Conservation (phyloP, 2,888 invertebrate species). For the Limnephilus rhombicus region DNA sequence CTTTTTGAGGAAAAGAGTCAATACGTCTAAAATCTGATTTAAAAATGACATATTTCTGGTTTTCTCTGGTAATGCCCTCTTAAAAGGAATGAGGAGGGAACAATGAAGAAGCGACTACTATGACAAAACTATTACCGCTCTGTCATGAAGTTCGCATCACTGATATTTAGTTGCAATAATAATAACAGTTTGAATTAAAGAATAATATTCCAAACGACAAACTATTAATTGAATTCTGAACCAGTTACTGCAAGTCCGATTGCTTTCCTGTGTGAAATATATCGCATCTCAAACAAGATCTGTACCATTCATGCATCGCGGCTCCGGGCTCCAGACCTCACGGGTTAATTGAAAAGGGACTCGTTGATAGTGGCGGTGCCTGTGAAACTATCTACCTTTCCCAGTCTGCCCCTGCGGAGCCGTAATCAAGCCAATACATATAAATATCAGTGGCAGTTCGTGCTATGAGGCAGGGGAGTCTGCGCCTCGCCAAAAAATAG, state of each 20-base stretch:
- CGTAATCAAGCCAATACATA: background rate
- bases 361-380: slow-evolving; percentile 1
- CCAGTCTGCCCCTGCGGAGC: background rate
- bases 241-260: background rate
- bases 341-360: background rate
- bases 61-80: too few species aligned
- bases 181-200: background rate
- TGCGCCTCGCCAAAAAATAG: too few species aligned
- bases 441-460: background rate
- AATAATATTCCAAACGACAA: background rate
- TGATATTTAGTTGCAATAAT: too few species aligned
- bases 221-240: background rate
- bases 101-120: too few species aligned
- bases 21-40: too few species aligned
- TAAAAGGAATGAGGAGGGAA: too few species aligned
- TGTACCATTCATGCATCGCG: background rate
- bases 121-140: too few species aligned
- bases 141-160: too few species aligned
- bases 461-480: too few species aligned
- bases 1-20: too few species aligned
- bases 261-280: background rate
- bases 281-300: background rate
- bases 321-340: background rate
- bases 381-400: background rate
- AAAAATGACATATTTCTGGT: too few species aligned